Base-by-base conservation (phyloP, 2,888 invertebrate species). In the Ryuthela nishihirai region DNA sequence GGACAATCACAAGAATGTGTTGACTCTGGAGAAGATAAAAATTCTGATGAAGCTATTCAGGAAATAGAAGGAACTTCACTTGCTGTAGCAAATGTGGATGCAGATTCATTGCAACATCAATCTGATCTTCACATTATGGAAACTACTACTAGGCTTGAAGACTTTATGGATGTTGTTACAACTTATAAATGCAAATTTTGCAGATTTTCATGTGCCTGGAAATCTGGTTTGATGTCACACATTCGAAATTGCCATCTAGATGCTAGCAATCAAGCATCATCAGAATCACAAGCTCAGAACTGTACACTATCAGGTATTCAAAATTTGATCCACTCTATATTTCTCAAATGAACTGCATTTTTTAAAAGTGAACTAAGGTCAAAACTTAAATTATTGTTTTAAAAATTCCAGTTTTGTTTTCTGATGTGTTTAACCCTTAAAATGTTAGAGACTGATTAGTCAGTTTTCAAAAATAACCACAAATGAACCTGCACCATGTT, bases 101-200 rank as follows among this genome's bases (percentile, higher is more conserved):
- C 41, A 18, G 6, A 15, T 40, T 15, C 10, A 20, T 21, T 18
- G 23, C 43, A 52, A 40, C 15, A 18, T 9, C 40, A 50, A 9
- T 29, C 48, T 7, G 50, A 49, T 44, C 38, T 55, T 26, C 34
- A 52, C 15, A 21, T 53, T 12, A 17, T 36, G 15, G 38, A 23
- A 10, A 17, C 47, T 35, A 20, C 66, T 50, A 54, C 48, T 21
- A 47, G 64, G 35, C 34, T 76, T 42, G 75, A 74, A 46, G 77
- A 78, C 63, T 77, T 78, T 64, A 77, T 78, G 64, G 79, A 81
- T 69, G 74, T 80, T 35, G 77, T 81, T 3, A 76, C 79, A 5
- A 76, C 78, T 6, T 79, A 79, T 65, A 78, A 78, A 65, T 81
- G 81, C 70, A 78, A 78, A 69, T 76, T 79, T 62, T 81, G 81